These are phyloP conservation scores for Rhamphomyia laevipes DNA, from an alignment of 2,888 invertebrate species.

Conservation along the genomic window DNA sequence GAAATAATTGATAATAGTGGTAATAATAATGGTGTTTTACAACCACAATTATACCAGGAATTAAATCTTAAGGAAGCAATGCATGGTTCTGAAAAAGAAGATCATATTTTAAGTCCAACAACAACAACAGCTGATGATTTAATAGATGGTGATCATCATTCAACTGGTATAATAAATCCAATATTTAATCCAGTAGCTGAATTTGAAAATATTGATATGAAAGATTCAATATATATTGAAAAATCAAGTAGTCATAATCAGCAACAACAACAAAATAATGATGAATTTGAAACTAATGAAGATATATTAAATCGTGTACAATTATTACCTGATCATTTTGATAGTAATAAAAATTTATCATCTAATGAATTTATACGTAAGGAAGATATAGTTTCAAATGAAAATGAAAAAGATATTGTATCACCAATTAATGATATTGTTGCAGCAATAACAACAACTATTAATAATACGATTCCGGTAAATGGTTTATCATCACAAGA, in stretches of 20 bases:
- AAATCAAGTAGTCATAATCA: slow-evolving; percentile 3
- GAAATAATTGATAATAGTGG: slow-evolving; percentile 16
- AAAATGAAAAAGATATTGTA: no score
- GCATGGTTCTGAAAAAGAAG: slow-evolving; percentile 22
- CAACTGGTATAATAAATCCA: neutral
- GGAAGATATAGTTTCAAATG: neutral
- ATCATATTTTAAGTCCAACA: slow-evolving; percentile 8
- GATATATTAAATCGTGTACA: slow-evolving; percentile 33
- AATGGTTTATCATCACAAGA: neutral
- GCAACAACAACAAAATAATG: slow-evolving; percentile 5
- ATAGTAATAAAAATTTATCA: slow-evolving; percentile 7
- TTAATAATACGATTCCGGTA: no score
- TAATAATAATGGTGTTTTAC: slow-evolving; percentile 10
- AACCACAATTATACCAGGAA: slow-evolving; percentile 14
- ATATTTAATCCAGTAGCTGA: neutral
- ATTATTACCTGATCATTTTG: slow-evolving; percentile 22
- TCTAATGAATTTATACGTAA: neutral
- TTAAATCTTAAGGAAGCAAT: slow-evolving; percentile 22
- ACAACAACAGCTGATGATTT: neutral
- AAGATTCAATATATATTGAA: slow-evolving; percentile 26
- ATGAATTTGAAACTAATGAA: slow-evolving; percentile 12
- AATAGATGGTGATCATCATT: neutral
- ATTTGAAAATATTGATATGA: slow-evolving; percentile 22
- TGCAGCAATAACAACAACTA: no score
- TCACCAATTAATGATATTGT: no score